Evolutionary conservation across 1,140 invertebrate species (phyloP).

Genomic region (Zaprionus ornatus): DNA sequence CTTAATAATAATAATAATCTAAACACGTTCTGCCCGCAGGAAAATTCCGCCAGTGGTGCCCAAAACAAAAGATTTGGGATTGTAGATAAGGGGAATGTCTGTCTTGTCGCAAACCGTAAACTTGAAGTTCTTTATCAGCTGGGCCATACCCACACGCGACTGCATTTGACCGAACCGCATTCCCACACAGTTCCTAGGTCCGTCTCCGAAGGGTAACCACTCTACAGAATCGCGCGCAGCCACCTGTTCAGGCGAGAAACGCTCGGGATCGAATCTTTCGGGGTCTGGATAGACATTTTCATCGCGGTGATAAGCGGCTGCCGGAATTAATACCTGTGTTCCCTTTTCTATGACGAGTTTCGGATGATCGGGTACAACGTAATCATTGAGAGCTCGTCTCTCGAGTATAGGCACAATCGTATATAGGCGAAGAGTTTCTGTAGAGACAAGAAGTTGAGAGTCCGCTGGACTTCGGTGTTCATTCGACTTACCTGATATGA

Average conservation of each 20-base stretch:
- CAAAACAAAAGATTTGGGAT: slow-evolving; percentile 51
- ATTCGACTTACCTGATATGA: slow-evolving; percentile 84
- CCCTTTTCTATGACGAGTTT: slow-evolving; percentile 86
- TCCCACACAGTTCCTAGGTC: slow-evolving; percentile 85
- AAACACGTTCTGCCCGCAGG: slow-evolving; percentile 41
- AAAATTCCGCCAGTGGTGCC: slow-evolving; percentile 54
- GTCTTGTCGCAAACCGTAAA: slow-evolving; percentile 68
- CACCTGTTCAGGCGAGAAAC: slow-evolving; percentile 84
- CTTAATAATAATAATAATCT: no score
- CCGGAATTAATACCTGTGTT: slow-evolving; percentile 86
- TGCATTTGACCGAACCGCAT: slow-evolving; percentile 84
- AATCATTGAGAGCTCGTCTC: slow-evolving; percentile 86
- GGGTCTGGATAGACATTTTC: slow-evolving; percentile 85
- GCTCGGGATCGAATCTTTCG: slow-evolving; percentile 86
- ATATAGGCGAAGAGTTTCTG: slow-evolving; percentile 88
- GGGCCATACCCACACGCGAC: slow-evolving; percentile 80
- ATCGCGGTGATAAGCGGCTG: slow-evolving; percentile 86
- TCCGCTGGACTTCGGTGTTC: background rate
- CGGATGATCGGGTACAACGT: slow-evolving; percentile 86
- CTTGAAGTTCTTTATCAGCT: slow-evolving; percentile 79
- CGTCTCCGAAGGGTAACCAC: slow-evolving; percentile 88
- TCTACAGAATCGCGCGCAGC: slow-evolving; percentile 82
- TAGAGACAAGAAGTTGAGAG: slow-evolving; percentile 34
- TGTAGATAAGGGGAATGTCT: slow-evolving; percentile 44
- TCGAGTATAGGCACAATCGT: slow-evolving; percentile 86